A percentile compares a stretch with the other conserved stretches of the same genome.
Evolutionary conservation across 2,797 vertebrate genomes (phyloP).

Genomic region (Sylvilagus floridanus): DNA sequence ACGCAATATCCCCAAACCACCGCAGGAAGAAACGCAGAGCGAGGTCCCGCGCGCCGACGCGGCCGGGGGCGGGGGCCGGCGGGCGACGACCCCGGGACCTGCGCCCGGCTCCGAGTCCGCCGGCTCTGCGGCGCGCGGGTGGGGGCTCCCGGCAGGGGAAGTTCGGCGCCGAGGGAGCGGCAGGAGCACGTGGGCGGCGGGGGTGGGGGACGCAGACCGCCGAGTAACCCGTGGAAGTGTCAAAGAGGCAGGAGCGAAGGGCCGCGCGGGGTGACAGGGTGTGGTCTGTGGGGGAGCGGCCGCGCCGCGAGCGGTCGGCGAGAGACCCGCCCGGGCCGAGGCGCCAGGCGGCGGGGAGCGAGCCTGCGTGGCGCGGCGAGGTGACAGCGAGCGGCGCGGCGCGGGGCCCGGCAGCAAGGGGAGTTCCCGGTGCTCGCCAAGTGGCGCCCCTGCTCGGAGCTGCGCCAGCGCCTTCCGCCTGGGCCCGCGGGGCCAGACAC

Average conservation of each 20-base stretch:
- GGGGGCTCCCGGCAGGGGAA: constrained; percentile 59
- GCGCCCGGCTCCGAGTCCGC: not conserved
- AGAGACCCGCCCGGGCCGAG: not conserved
- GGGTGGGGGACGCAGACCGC: constrained; percentile 68
- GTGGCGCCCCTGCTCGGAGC: constrained; percentile 73
- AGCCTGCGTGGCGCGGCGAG: constrained; percentile 30
- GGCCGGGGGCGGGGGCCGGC: too few species aligned
- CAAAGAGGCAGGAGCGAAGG: constrained; percentile 67
- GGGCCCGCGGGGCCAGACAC: constrained; percentile 68
- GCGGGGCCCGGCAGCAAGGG: constrained; percentile 39
- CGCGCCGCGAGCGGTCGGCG: not conserved
- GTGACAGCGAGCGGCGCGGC: constrained; percentile 57
- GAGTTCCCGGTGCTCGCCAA: constrained; percentile 65
- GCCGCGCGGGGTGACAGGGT: constrained; percentile 77
- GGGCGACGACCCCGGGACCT: not conserved
- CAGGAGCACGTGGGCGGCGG: constrained; percentile 74
- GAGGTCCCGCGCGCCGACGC: not conserved
- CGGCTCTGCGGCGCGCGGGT: not conserved
- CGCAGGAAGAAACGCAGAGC: not conserved
- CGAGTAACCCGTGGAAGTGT: constrained; percentile 79
- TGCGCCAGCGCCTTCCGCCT: constrained; percentile 69
- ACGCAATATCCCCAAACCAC: not conserved
- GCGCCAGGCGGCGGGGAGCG: constrained; percentile 11
- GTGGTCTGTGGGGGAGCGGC: constrained; percentile 69
- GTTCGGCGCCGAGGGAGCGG: constrained; percentile 57